Evolutionary conservation across 2,797 vertebrate genomes (phyloP), one percentile per base, ranked within the genome.

Genomic region (Ispidina picta): DNA sequence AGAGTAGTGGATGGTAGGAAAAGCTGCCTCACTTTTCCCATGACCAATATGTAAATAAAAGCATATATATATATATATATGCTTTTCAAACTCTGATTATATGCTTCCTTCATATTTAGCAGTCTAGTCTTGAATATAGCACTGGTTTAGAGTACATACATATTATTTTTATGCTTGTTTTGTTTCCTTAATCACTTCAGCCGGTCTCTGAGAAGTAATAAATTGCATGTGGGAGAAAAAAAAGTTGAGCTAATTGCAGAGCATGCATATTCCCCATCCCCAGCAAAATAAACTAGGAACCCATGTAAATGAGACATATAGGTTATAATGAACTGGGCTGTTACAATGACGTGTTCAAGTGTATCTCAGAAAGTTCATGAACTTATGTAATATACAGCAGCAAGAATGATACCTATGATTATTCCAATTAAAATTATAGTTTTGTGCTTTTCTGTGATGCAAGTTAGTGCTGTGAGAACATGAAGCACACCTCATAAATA

Each of bases 331-430:
- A 95, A 96, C 89, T 93, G 84, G 86, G 80, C 64, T 78, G 71
- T 96, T 94, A 12, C 1, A 4, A 89, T 85, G 82, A 95, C 91
- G 85, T 96, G 79, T 94, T 97, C 89, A 95, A 95, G 72, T 88
- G 86, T 55, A 81, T 90, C 71, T 94, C 92, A 88, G 86, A 71
- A 94, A 90, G 89, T 96, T 96, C 96, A 97, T 97, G 97, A 97
- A 85, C 85, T 96, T 96, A 97, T 92, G 83, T 85, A 92, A 90
- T 94, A 92, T 64, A 90, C 73, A 89, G 55, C 66, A 51, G 89
- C 86, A 95, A 90, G 65, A 92, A 91, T 16, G 52, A 91, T 90
- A 93, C 74, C 91, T 90, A 79, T 82, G 86, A 95, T 88, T 86
- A 94, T 74, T 90, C 88, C 76, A 96, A 96, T 96, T 95, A 96